phyloP scores from a whole-genome alignment of 2,113 vertebrate species.

The Pachypanchax playfairii region DNA sequence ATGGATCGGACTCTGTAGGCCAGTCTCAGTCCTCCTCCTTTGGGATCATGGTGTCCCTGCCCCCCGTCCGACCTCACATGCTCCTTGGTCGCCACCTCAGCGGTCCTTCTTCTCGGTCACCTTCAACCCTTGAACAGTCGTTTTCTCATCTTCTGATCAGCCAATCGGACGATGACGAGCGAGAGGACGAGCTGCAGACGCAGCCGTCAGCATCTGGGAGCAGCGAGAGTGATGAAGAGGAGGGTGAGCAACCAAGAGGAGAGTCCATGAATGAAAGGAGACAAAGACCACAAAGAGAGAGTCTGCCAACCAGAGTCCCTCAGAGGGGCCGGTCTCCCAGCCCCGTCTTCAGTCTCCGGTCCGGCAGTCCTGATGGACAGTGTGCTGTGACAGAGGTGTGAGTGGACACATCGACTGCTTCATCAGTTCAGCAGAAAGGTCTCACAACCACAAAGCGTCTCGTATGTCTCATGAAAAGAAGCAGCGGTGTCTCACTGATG shows the following conservation, averaged over 20 bases:
- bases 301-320: constrained; percentile 78
- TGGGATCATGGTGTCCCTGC: constrained; percentile 64
- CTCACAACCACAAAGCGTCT: constrained; percentile 17
- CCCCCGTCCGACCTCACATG: constrained; percentile 80
- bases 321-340: constrained; percentile 75
- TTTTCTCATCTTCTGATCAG: constrained; percentile 88
- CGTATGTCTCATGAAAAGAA: constrained; percentile 26
- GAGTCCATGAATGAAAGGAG: constrained; percentile 61
- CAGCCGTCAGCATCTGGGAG: constrained; percentile 86
- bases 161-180: constrained; percentile 82
- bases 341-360: constrained; percentile 72
- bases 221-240: constrained; percentile 83
- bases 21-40: constrained; percentile 53
- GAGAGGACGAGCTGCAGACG: constrained; percentile 79
- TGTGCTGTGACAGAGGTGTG: constrained; percentile 94
- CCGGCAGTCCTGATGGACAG: constrained; percentile 93
- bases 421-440: constrained; percentile 37
- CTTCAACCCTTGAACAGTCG: constrained; percentile 84
- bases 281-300: constrained; percentile 79
- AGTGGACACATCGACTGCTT: constrained; percentile 47
- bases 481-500: constrained; percentile 1
- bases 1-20: constrained; percentile 84
- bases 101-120: constrained; percentile 71
- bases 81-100: constrained; percentile 84
- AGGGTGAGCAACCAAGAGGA: constrained; percentile 57